These are phyloP conservation scores for Laterallus jamaicensis DNA, from an alignment of 2,113 vertebrate genomes.

Conservation along the genomic window DNA sequence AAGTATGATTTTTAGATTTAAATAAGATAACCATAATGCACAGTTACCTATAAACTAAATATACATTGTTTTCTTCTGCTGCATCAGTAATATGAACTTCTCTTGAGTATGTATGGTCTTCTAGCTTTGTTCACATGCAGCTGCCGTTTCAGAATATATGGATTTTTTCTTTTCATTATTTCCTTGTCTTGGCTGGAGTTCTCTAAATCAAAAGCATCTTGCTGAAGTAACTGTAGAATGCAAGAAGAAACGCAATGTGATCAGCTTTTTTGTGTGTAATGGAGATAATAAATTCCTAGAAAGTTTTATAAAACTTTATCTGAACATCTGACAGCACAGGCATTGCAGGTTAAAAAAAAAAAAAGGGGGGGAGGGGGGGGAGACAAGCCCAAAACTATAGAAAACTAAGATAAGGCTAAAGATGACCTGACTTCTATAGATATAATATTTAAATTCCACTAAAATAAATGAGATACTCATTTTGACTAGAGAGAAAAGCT, in stretches of 20 bases:
- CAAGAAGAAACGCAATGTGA: neutral
- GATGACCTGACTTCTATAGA: neutral
- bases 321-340: neutral
- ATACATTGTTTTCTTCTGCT: constrained; percentile 49
- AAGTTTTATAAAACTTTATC: neutral
- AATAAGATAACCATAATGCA: constrained; percentile 71
- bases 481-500: neutral
- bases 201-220: constrained; percentile 80
- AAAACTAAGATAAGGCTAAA: neutral
- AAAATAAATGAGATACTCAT: neutral
- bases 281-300: neutral
- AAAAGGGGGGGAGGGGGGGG: neutral
- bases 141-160: constrained; percentile 95
- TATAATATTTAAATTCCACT: neutral
- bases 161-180: constrained; percentile 91
- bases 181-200: constrained; percentile 79
- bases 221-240: constrained; percentile 78
- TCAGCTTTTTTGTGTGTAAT: neutral
- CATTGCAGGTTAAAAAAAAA: neutral
- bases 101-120: constrained; percentile 95
- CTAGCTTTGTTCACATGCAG: constrained; percentile 87
- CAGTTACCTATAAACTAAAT: constrained; percentile 78
- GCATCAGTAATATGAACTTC: constrained; percentile 87
- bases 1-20: constrained; percentile 69
- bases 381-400: neutral